Conservation (phyloP, 2,113 vertebrate species). For the Eurypyga helias region DNA sequence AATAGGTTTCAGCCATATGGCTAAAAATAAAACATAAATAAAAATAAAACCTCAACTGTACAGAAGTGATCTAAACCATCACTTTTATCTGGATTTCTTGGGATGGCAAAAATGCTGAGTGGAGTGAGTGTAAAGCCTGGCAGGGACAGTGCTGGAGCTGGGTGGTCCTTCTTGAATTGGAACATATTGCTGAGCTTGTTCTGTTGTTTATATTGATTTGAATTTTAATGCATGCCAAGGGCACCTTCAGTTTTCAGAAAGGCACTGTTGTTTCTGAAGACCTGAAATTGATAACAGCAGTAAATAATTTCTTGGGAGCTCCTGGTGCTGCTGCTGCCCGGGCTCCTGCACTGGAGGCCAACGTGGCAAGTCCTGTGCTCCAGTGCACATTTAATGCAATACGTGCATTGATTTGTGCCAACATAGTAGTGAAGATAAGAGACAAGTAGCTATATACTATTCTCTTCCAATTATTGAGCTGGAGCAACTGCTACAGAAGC, state of each 20-base stretch:
- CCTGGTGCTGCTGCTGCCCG: background rate
- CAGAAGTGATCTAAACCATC: background rate
- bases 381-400: background rate
- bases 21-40: background rate
- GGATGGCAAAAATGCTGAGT: background rate
- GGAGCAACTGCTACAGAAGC: background rate
- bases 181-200: background rate
- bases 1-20: background rate
- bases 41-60: background rate
- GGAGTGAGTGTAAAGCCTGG: background rate
- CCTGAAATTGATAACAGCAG: background rate
- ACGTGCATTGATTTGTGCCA: background rate
- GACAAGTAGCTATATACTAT: background rate
- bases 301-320: slow-evolving; percentile 1
- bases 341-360: background rate
- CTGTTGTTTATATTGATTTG: background rate
- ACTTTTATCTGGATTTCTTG: background rate
- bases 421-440: background rate
- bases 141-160: background rate
- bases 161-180: background rate
- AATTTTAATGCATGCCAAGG: slow-evolving; percentile 7
- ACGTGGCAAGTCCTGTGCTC: background rate
- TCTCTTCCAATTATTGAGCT: slow-evolving; percentile 1
- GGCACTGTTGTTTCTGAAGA: background rate
- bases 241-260: slow-evolving; percentile 36